Evolutionary conservation across 1,140 invertebrate genomes (phyloP), one percentile per base, ranked within the genome.

Genomic region (Drosophila paulistorum): DNA sequence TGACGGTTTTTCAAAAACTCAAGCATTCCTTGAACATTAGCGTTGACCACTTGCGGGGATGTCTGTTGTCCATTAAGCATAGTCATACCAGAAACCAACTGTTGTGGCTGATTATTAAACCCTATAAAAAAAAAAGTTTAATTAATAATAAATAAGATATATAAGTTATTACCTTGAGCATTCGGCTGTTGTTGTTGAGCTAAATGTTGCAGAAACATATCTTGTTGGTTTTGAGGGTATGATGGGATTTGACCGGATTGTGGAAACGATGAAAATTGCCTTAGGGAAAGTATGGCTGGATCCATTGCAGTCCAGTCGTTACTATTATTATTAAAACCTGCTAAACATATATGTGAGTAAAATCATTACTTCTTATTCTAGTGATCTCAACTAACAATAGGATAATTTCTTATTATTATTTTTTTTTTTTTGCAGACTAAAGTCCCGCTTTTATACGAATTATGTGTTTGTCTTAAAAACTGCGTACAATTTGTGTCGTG

Each of bases 251-350:
- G 86, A 66, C 63, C 65, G 62, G 90, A 90, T 72, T 90, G 87
- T 42, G 90, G 89, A 74, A 86, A 92, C 57, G 90, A 91, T 26
- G 91, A 90, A 69, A 83, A 92, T 71, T 92, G 91, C 48, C 91
- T 65, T 60, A 91, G 91, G 60, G 91, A 92, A 54, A 92, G 77
- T 71, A 92, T 92, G 58, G 91, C 91, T 68, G 91, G 91, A 79
- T 92, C 91, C 90, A 92, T 91, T 30, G 90, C 63, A 51, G 91
- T 92, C 91, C 91, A 92, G 65, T 92, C 91, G 62, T 74, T 90
- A 54, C 70, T 90, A 48, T 85, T 80, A 65, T 84, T 90, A 54
- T 85, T 79, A 64, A 81, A 91, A 37, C 55, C 55, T 59, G 76
- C 91, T 90, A 3, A 0, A 20, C 30, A 54, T 11, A 0, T 10